Conservation (phyloP, 2,113 vertebrate genomes). For the Pedionomus torquatus region DNA sequence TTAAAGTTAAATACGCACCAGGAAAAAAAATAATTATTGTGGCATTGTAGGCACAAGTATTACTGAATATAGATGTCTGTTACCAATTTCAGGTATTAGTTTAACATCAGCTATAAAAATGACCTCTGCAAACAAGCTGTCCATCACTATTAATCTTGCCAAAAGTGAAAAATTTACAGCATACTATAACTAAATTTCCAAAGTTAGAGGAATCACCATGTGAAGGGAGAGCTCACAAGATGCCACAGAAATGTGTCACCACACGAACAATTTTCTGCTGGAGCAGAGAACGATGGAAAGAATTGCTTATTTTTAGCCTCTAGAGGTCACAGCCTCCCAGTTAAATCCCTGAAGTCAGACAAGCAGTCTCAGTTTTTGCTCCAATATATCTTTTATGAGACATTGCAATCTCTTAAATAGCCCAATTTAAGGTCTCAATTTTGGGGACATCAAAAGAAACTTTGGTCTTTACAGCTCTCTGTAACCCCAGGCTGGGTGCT, state of each 20-base stretch:
- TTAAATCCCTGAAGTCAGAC: slow-evolving; percentile 42
- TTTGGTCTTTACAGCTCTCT: background rate
- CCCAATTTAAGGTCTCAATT: slow-evolving; percentile 6
- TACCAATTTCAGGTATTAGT: background rate
- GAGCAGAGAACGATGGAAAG: slow-evolving; percentile 20
- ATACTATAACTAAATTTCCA: background rate
- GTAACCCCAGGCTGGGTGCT: background rate
- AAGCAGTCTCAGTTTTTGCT: background rate
- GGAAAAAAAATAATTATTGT: background rate
- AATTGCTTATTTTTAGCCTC: slow-evolving; percentile 60
- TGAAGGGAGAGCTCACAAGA: background rate
- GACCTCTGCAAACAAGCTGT: background rate
- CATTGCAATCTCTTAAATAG: background rate
- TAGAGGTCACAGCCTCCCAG: slow-evolving; percentile 55
- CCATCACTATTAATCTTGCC: background rate
- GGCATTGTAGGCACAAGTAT: background rate
- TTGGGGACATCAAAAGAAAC: background rate
- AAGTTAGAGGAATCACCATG: background rate
- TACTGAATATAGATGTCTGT: background rate
- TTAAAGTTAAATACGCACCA: background rate
- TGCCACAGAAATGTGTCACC: background rate
- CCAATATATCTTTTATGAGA: slow-evolving; percentile 2
- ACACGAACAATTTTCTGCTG: background rate
- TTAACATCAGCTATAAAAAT: background rate
- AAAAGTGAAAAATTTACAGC: background rate